These are phyloP conservation scores for Falco peregrinus DNA, from an alignment of 2,797 vertebrate species.

Conservation along the genomic window DNA sequence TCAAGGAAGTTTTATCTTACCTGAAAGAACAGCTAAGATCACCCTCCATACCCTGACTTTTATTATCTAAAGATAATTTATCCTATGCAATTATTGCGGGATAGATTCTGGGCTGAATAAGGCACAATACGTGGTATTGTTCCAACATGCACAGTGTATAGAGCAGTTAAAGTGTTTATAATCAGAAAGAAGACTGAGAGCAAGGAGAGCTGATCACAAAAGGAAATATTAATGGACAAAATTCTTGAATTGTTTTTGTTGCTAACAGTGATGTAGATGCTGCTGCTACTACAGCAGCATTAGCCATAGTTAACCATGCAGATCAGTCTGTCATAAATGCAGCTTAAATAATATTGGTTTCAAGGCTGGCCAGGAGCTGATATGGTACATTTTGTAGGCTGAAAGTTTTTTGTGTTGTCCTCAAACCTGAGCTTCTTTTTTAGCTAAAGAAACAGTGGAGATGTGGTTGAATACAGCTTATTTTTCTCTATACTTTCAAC, in stretches of 20 bases:
- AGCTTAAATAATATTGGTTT: not conserved
- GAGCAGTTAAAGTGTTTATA: not conserved
- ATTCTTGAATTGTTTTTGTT: not conserved
- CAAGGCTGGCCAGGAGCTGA: not conserved
- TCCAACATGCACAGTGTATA: not conserved
- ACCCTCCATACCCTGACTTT: not conserved
- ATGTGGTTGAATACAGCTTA: not conserved
- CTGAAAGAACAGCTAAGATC: not conserved
- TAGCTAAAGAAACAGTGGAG: not conserved
- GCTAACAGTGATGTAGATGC: not conserved
- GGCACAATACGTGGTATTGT: not conserved
- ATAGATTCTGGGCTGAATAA: not conserved
- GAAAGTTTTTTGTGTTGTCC: not conserved
- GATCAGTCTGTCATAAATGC: not conserved
- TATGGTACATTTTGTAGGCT: not conserved
- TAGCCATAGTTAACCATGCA: not conserved
- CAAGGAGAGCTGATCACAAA: not conserved
- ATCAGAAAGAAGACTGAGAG: not conserved
- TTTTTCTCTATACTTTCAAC: not conserved
- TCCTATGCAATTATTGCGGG: not conserved
- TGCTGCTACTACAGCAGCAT: not conserved
- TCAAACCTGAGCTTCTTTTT: not conserved
- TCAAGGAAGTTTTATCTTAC: not conserved
- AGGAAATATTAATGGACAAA: not conserved
- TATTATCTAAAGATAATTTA: not conserved